These are phyloP conservation scores for Rhodeus uyekii DNA, from an alignment of 2,797 vertebrate genomes.

Conservation along the genomic window DNA sequence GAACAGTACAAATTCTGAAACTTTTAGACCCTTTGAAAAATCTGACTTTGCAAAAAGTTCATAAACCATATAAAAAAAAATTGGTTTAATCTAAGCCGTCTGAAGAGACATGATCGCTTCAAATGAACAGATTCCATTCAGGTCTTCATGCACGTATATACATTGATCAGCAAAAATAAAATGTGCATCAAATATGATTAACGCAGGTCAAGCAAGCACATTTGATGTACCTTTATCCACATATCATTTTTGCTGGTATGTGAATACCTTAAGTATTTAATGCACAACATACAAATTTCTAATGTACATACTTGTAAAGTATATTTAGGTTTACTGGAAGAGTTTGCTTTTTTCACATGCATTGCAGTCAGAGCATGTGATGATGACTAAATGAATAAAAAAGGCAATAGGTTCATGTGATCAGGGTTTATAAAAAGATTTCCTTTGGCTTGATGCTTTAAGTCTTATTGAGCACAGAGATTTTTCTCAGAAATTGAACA, in stretches of 20 bases:
- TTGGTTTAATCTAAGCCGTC: too few relatives aligned
- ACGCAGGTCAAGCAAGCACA: not conserved
- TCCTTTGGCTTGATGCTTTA: not conserved
- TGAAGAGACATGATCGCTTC: not conserved
- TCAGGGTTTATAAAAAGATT: not conserved
- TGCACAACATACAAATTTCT: not conserved
- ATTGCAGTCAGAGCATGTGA: not conserved
- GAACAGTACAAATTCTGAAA: not conserved
- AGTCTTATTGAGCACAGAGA: not conserved
- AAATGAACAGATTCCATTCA: not conserved
- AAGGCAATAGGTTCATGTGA: not conserved
- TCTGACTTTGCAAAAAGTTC: not conserved
- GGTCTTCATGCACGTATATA: not conserved
- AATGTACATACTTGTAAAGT: not conserved
- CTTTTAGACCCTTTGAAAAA: too few relatives aligned
- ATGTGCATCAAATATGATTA: not conserved
- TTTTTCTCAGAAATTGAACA: not conserved
- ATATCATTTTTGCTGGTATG: not conserved
- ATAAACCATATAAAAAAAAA: not conserved
- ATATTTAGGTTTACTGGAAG: conserved; percentile 3
- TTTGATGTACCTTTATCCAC: too few relatives aligned
- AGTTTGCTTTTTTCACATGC: too few relatives aligned
- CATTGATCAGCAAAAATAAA: not conserved
- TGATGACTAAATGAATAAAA: not conserved
- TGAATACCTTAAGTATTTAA: not conserved